Evolutionary conservation across 92 coral and sea anemone species (phyloP).

Genomic region (Virgularia gustaviana): DNA sequence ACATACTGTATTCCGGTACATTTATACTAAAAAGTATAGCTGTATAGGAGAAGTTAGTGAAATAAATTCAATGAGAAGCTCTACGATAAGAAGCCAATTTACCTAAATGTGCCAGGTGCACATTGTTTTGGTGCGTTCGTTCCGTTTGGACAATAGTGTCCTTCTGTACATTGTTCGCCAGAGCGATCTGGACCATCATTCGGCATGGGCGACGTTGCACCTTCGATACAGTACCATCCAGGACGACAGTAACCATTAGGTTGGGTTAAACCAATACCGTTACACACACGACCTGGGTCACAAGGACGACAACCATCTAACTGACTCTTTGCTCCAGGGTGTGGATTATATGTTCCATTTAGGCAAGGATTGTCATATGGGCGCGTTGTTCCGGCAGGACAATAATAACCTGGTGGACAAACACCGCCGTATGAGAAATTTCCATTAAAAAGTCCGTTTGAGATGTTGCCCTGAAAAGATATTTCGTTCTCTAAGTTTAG

Average conservation of each 20-base stretch:
- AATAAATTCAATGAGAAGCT: neutral
- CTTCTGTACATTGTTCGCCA: conserved; percentile 81
- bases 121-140: conserved; percentile 51
- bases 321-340: conserved; percentile 58
- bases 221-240: conserved; percentile 67
- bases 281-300: conserved; percentile 83
- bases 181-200: conserved; percentile 73
- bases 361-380: conserved; percentile 69
- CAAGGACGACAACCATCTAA: conserved; percentile 59
- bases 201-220: conserved; percentile 75
- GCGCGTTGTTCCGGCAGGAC: conserved; percentile 62
- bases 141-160: conserved; percentile 77
- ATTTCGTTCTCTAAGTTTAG: too few species aligned
- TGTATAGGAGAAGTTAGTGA: neutral
- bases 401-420: conserved; percentile 85
- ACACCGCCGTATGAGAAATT: conserved; percentile 71
- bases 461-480: conserved; percentile 76
- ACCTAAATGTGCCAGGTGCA: conserved; percentile 80
- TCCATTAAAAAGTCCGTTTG: conserved; percentile 48
- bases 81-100: neutral
- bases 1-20: neutral
- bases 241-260: conserved; percentile 80
- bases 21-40: neutral
- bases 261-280: conserved; percentile 70
- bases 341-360: conserved; percentile 82